Evolutionary conservation across 2,888 invertebrate species (phyloP).

Genomic region (Flexamia atlantica): DNA sequence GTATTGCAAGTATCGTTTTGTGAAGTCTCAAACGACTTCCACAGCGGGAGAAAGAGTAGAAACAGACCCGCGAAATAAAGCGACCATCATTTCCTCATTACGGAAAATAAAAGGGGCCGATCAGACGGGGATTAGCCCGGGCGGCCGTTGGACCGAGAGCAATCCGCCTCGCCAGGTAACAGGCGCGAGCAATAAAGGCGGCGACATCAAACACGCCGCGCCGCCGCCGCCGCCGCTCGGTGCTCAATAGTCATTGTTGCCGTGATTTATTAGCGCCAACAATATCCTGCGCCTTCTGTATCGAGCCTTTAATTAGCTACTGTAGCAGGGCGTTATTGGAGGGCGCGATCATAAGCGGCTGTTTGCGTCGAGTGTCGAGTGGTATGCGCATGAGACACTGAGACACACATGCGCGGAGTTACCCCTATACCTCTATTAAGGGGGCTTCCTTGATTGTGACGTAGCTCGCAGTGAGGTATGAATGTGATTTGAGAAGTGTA

Average conservation of each 20-base stretch:
- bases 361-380: background rate
- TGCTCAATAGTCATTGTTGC: conserved; percentile 40
- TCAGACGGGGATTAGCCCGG: conserved; percentile 1
- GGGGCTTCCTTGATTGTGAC: too few relatives aligned
- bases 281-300: conserved; percentile 34
- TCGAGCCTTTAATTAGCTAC: conserved; percentile 23
- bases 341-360: background rate
- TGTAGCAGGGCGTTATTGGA: conserved; percentile 4
- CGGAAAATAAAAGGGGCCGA: conserved; percentile 4
- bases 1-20: too few relatives aligned
- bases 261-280: conserved; percentile 40
- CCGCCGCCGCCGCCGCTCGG: background rate
- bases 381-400: too few relatives aligned
- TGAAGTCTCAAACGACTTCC: too few relatives aligned
- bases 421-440: too few relatives aligned
- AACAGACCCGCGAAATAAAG: too few relatives aligned
- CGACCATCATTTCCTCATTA: conserved; percentile 28
- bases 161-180: conserved; percentile 33
- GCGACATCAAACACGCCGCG: conserved; percentile 9
- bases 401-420: too few relatives aligned
- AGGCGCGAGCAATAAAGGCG: conserved; percentile 29
- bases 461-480: too few relatives aligned
- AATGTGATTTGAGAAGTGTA: too few relatives aligned
- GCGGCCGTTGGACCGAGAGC: background rate
- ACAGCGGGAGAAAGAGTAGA: too few relatives aligned